Percentiles rank a stretch among this genome's conserved stretches.
Evolutionary conservation across 2,113 vertebrate genomes (phyloP).

Genomic region (Pardalotus punctatus): DNA sequence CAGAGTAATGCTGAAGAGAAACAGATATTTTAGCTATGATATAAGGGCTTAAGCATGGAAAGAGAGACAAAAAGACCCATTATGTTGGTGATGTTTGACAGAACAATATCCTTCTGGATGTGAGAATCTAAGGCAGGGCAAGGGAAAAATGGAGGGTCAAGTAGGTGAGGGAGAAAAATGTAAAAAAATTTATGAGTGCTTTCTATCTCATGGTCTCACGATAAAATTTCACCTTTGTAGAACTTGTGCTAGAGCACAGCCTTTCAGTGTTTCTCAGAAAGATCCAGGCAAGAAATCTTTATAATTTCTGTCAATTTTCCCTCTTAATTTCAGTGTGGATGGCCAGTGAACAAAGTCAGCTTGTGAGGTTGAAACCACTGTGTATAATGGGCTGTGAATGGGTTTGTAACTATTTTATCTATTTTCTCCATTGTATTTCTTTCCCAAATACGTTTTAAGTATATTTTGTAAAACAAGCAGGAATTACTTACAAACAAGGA

Average conservation of each 20-base stretch:
- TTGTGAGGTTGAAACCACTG: neutral
- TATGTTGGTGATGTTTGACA: neutral
- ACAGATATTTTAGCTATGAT: neutral
- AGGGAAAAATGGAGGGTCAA: neutral
- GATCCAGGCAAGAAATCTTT: neutral
- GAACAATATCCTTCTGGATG: neutral
- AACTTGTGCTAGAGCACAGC: neutral
- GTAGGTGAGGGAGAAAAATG: neutral
- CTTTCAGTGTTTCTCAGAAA: neutral
- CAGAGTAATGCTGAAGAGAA: neutral
- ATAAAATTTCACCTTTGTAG: neutral
- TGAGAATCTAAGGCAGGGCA: fast-evolving
- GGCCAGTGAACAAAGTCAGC: neutral
- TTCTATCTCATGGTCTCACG: neutral
- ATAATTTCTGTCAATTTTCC: neutral
- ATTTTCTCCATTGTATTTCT: neutral
- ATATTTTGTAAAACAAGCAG: neutral
- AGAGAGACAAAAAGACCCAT: neutral
- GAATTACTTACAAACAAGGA: neutral
- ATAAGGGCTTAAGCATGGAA: neutral
- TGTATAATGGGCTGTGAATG: neutral
- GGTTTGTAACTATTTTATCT: neutral
- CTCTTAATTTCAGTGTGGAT: neutral
- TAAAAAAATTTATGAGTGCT: neutral
- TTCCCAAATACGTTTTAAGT: neutral